phyloP scores from a whole-genome alignment of 2,113 vertebrate genomes.

The Poeciliopsis occidentalis region DNA sequence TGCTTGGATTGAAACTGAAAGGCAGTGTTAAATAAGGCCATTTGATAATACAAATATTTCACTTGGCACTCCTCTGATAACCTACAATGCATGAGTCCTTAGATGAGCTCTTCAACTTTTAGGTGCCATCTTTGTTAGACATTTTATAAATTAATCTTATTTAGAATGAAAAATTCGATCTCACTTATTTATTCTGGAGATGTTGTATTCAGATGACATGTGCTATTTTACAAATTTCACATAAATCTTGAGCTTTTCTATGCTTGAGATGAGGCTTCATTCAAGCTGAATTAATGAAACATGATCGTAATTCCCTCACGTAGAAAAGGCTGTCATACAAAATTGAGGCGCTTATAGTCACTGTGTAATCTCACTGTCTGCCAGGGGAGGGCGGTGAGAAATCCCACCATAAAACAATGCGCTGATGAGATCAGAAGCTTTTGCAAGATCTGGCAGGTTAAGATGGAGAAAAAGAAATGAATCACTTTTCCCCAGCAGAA shows the following conservation, averaged over 20 bases:
- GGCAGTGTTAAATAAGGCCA: conserved; percentile 84
- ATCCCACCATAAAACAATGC: conserved; percentile 89
- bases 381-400: conserved; percentile 88
- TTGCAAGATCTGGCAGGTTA: conserved; percentile 86
- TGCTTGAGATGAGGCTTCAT: conserved; percentile 96
- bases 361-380: conserved; percentile 91
- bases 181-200: conserved; percentile 82
- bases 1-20: conserved; percentile 83
- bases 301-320: conserved; percentile 96
- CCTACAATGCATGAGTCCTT: conserved; percentile 79
- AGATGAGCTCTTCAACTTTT: conserved; percentile 80
- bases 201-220: conserved; percentile 94
- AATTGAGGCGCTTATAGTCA: conserved; percentile 95
- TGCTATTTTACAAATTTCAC: conserved; percentile 99
- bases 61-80: conserved; percentile 90
- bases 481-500: conserved; percentile 84
- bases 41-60: conserved; percentile 91
- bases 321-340: conserved; percentile 91
- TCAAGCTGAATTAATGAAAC: conserved; percentile 99
- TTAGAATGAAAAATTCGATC: conserved; percentile 61
- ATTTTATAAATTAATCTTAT: conserved; percentile 66
- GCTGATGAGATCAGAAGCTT: conserved; percentile 89
- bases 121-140: conserved; percentile 81
- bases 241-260: conserved; percentile 98
- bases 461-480: conserved; percentile 80